These are phyloP conservation scores for Capromys pilorides DNA, from an alignment of 2,797 vertebrate species.

Conservation along the genomic window DNA sequence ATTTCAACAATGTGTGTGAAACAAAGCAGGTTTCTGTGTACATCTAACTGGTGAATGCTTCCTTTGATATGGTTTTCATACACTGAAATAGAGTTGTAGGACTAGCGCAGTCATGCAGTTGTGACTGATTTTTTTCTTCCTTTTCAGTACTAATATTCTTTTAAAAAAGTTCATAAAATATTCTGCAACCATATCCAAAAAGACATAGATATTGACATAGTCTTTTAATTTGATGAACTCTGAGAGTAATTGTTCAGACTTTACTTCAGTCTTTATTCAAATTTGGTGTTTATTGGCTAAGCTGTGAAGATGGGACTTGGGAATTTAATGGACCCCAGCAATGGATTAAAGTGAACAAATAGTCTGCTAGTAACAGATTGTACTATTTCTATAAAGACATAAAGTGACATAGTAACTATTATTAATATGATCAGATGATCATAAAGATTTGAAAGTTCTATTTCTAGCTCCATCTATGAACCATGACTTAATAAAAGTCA, in stretches of 20 bases:
- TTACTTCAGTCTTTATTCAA: not conserved
- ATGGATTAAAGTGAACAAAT: not conserved
- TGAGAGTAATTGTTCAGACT: not conserved
- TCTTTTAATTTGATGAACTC: conserved; percentile 49
- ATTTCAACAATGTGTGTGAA: conserved; percentile 65
- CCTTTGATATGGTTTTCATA: conserved; percentile 58
- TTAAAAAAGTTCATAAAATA: conserved; percentile 19
- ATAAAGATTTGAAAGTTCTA: not conserved
- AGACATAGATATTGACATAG: not conserved
- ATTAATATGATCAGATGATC: not conserved
- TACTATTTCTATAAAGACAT: conserved; percentile 38
- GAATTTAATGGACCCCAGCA: not conserved
- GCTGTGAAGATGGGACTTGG: not conserved
- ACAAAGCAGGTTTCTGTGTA: conserved; percentile 69
- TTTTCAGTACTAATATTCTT: conserved; percentile 7
- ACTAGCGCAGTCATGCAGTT: conserved; percentile 35
- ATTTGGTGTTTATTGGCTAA: conserved; percentile 51
- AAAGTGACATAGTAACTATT: not conserved
- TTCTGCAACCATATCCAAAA: conserved; percentile 20
- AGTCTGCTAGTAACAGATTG: not conserved
- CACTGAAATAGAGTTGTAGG: conserved; percentile 20
- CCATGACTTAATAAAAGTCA: not conserved
- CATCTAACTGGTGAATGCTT: conserved; percentile 35
- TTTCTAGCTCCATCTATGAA: not conserved
- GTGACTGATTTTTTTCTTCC: conserved; percentile 29